Percentiles rank a stretch among this genome's conserved stretches.
Evolutionary conservation across 1,140 invertebrate species (phyloP).

Genomic region (Globodera rostochiensis): DNA sequence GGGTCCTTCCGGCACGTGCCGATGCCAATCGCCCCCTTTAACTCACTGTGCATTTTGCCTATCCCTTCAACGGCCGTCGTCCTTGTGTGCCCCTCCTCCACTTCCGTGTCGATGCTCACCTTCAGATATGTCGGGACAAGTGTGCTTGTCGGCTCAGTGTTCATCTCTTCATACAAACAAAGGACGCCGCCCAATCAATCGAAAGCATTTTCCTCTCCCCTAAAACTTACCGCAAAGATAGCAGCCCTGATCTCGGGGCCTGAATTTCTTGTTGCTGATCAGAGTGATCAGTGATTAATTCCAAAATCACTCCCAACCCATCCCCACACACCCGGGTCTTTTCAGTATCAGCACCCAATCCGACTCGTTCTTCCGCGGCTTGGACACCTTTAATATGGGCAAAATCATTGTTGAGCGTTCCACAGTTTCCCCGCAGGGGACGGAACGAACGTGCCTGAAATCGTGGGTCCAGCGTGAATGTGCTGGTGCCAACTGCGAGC

Average conservation of each 20-base stretch:
- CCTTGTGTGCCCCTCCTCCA: not conserved
- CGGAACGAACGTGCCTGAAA: slow-evolving; percentile 28
- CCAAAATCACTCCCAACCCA: not conserved
- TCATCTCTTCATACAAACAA: slow-evolving; percentile 26
- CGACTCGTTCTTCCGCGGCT: slow-evolving; percentile 23
- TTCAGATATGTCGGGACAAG: slow-evolving; percentile 41
- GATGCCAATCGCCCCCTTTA: not conserved
- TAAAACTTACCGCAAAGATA: slow-evolving; percentile 33
- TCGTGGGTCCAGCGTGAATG: slow-evolving; percentile 41
- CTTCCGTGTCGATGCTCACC: slow-evolving; percentile 13
- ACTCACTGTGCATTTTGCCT: slow-evolving; percentile 8
- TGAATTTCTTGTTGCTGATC: not conserved
- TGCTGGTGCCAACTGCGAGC: slow-evolving; percentile 30
- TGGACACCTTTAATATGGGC: slow-evolving; percentile 29
- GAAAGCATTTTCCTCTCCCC: not conserved
- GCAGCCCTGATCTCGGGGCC: slow-evolving; percentile 32
- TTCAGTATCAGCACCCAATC: slow-evolving; percentile 45
- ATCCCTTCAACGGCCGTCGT: not conserved
- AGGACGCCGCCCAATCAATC: not conserved
- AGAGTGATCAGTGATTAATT: not conserved
- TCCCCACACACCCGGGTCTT: not conserved
- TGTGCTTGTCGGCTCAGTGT: slow-evolving; percentile 38
- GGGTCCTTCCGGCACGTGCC: not conserved
- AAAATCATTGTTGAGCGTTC: no score
- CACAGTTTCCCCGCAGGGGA: not conserved